Conservation (phyloP, 1,140 invertebrate genomes). For the Pseudomyrmex gracilis region DNA sequence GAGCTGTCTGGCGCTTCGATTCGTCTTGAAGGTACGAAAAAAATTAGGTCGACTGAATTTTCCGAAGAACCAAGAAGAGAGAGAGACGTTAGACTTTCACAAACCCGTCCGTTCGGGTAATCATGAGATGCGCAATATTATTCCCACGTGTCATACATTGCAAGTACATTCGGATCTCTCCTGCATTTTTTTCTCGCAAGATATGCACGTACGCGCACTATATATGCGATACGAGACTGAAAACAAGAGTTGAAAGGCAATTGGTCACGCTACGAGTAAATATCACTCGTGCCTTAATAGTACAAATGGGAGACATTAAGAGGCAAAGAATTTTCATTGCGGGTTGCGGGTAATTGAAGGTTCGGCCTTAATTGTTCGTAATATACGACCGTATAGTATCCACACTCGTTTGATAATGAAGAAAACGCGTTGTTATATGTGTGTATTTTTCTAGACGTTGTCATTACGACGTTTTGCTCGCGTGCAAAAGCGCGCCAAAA, state of each 20-base stretch:
- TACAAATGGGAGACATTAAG: slow-evolving; percentile 14
- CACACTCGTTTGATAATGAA: slow-evolving; percentile 20
- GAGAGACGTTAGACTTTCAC: not conserved
- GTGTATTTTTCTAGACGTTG: slow-evolving; percentile 22
- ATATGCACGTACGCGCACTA: not conserved
- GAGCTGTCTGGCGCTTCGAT: not conserved
- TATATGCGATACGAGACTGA: slow-evolving; percentile 5
- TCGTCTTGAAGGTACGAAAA: not conserved
- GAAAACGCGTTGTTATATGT: slow-evolving; percentile 1
- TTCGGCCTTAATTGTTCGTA: not conserved
- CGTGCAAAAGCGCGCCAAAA: slow-evolving; percentile 44
- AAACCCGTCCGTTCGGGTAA: slow-evolving; percentile 3
- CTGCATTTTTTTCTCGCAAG: slow-evolving; percentile 7
- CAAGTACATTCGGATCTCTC: not conserved
- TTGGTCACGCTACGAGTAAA: slow-evolving; percentile 44
- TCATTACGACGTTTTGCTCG: slow-evolving; percentile 25
- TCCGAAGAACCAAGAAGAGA: not conserved
- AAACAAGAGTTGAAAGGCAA: slow-evolving; percentile 29
- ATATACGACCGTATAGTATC: not conserved
- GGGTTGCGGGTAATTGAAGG: slow-evolving; percentile 25
- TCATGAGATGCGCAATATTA: slow-evolving; percentile 10
- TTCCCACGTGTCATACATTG: slow-evolving; percentile 5
- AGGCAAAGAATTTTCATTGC: slow-evolving; percentile 24
- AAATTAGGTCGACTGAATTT: not conserved
- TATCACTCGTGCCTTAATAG: slow-evolving; percentile 6